Percentiles rank a stretch among this genome's conserved stretches.
Conservation (phyloP, 2,888 invertebrate species). For the Nymphalis urticae region DNA sequence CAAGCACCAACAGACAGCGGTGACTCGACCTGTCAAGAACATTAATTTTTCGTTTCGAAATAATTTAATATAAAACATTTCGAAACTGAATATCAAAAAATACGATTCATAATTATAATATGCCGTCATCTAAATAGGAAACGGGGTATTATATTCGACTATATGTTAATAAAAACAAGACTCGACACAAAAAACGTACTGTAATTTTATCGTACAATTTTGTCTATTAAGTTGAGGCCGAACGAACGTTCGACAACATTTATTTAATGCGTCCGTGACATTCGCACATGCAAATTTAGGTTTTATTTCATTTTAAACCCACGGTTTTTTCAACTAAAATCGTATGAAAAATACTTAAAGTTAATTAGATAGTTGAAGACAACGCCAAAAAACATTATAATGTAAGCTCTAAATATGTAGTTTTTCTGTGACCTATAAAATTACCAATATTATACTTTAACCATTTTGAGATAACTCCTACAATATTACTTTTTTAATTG, state of each 20-base stretch:
- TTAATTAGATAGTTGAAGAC: constrained; percentile 20
- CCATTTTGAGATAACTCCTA: neutral
- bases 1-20: constrained; percentile 19
- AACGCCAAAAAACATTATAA: neutral
- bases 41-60: constrained; percentile 18
- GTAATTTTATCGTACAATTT: constrained; percentile 27
- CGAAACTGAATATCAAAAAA: constrained; percentile 13
- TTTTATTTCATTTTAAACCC: constrained; percentile 36
- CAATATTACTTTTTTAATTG: neutral
- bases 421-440: constrained; percentile 8
- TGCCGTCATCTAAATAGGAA: constrained; percentile 44
- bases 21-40: constrained; percentile 20
- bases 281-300: constrained; percentile 24
- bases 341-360: constrained; percentile 8
- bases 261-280: constrained; percentile 21
- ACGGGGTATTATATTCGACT: constrained; percentile 41
- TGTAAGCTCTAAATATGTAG: constrained; percentile 9
- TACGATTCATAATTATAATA: constrained; percentile 35
- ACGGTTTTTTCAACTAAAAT: constrained; percentile 22
- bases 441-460: neutral
- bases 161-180: constrained; percentile 41
- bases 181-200: constrained; percentile 29
- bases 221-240: constrained; percentile 25
- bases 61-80: constrained; percentile 23
- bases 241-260: constrained; percentile 15